phyloP scores from a whole-genome alignment of 2,888 invertebrate genomes.

The Timema podura region DNA sequence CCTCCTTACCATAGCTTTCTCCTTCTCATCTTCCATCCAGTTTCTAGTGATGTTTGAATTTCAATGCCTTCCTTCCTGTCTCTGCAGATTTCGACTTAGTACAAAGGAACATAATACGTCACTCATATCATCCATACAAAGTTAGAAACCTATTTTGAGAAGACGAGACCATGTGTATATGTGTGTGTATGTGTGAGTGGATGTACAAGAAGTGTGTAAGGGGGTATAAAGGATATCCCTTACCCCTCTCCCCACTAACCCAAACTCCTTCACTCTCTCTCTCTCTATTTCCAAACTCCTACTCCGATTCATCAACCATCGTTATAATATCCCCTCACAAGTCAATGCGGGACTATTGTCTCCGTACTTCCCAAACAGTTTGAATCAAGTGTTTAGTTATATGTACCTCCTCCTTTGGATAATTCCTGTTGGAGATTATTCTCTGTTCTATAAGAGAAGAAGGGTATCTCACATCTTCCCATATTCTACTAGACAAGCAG shows the following conservation, averaged over 20 bases:
- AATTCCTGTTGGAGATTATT: constrained; percentile 10
- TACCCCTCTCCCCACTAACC: not conserved
- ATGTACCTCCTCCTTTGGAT: constrained; percentile 14
- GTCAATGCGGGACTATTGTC: constrained; percentile 27
- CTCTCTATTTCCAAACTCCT: too few species aligned
- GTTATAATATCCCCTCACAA: constrained; percentile 24
- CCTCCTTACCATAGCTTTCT: not conserved
- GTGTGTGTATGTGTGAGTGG: constrained; percentile 12
- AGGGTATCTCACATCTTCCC: constrained; percentile 1
- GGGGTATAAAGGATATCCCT: not conserved
- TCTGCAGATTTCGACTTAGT: constrained; percentile 15
- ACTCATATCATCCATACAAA: constrained; percentile 17
- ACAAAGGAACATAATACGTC: constrained; percentile 17
- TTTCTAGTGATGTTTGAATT: constrained; percentile 12
- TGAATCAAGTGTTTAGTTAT: constrained; percentile 26
- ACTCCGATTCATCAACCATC: constrained; percentile 23
- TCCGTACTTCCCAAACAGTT: constrained; percentile 25
- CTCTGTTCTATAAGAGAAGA: not conserved
- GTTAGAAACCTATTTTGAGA: constrained; percentile 17
- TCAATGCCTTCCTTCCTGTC: constrained; percentile 17
- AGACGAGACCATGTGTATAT: constrained; percentile 14
- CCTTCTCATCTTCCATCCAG: not conserved
- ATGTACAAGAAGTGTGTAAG: not conserved
- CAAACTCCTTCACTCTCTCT: too few species aligned
- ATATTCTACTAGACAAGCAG: too few species aligned